phyloP scores from a whole-genome alignment of 2,113 vertebrate genomes.

The Ictalurus furcatus region DNA sequence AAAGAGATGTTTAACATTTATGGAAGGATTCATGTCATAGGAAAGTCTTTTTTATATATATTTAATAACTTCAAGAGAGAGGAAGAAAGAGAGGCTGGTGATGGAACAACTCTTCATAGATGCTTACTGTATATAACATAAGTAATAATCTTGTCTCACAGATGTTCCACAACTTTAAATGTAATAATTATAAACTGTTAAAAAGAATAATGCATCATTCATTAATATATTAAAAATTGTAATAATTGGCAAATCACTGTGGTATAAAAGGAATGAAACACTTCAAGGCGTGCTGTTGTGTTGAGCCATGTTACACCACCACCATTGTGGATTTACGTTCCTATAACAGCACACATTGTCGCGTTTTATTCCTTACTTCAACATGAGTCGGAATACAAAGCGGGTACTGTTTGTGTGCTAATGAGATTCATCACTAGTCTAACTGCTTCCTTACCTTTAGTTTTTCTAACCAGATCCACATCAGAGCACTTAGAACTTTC shows the following conservation, averaged over 20 bases:
- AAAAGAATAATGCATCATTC: not conserved
- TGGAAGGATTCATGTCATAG: not conserved
- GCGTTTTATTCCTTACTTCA: not conserved
- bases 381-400: not conserved
- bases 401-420: not conserved
- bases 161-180: not conserved
- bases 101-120: not conserved
- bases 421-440: not conserved
- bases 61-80: not conserved
- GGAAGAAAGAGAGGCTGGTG: not conserved
- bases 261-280: not conserved
- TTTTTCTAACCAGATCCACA: conserved; percentile 80
- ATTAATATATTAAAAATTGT: not conserved
- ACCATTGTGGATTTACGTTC: not conserved
- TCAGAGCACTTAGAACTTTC: conserved; percentile 71
- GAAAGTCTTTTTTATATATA: not conserved
- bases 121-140: too few species aligned
- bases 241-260: not conserved
- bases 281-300: not conserved
- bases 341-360: not conserved
- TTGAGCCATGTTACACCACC: not conserved
- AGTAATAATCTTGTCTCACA: not conserved
- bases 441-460: conserved; percentile 67
- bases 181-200: not conserved
- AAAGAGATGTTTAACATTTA: not conserved